Evolutionary conservation across 2,888 invertebrate species (phyloP), one percentile per base, ranked within the genome.

Genomic region (Xanthia icteritia): DNA sequence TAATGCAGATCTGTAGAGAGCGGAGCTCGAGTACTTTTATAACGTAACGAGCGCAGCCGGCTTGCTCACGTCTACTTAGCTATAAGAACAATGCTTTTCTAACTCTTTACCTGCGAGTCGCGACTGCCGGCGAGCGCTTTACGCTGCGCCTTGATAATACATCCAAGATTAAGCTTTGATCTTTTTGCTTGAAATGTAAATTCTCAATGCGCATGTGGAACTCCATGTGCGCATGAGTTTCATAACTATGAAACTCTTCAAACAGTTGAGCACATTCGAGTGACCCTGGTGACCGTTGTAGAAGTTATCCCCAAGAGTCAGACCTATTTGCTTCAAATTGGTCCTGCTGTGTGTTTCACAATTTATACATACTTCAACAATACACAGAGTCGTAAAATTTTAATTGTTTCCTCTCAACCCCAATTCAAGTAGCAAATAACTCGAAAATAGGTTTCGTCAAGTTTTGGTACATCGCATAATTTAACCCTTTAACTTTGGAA

Each of bases 21-120:
- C 72, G 74, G 83, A 82, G 77, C 72, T 85, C 72, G 85, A 88
- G 86, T 87, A 89, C 87, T 90, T 90, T 88, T 87, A 86, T 84
- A 88, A 85, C 80, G 82, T 86, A 87, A 83, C 86, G 86, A 86
- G 84, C 76, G 65, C 71, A 73, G 81, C 82, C 85, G 79, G 86
- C 85, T 86, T 88, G 89, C 86, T 91, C 88, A 84, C 85, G 86
- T 88, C 87, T 85, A 82, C 88, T 88, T 86, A 86, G 85, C 77
- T 83, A 78, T 81, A 86, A 83, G 89, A 90, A 90, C 90, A 91
- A 91, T 87, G 89, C 88, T 85, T 85, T 84, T 69, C 77, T 83
- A 82, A 83, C 83, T 83, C 83, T 88, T 83, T 86, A 86, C 75
- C 76, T 83, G 73, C 51, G 51, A 81, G 27, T 63, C 75, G 67